Evolutionary conservation across 2,888 invertebrate species (phyloP).

Genomic region (Synergus itoensis): DNA sequence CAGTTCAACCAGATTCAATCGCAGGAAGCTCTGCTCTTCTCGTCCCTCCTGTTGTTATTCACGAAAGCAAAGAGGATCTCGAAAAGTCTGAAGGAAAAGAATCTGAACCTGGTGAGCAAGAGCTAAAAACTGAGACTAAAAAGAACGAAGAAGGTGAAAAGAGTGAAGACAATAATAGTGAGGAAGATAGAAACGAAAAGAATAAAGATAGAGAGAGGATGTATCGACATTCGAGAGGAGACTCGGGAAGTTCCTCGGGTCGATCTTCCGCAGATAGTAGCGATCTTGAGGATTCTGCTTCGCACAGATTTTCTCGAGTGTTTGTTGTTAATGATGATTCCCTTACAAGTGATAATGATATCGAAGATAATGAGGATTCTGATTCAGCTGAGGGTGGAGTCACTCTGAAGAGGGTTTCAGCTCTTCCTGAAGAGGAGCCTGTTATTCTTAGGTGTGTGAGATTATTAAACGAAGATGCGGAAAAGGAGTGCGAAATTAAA

Average conservation of each 20-base stretch:
- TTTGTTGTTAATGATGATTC: conserved; percentile 77
- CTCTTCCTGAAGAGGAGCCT: conserved; percentile 67
- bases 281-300: conserved; percentile 73
- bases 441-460: conserved; percentile 70
- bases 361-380: conserved; percentile 72
- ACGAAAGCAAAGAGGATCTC: background rate
- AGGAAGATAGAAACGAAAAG: conserved; percentile 52
- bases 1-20: conserved; percentile 7
- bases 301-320: conserved; percentile 75
- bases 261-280: conserved; percentile 75
- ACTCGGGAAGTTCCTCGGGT: conserved; percentile 75
- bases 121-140: conserved; percentile 23
- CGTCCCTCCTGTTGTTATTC: background rate
- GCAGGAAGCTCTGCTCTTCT: conserved; percentile 14
- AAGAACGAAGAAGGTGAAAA: conserved; percentile 48
- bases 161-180: conserved; percentile 49
- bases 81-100: conserved; percentile 4
- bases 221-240: conserved; percentile 66
- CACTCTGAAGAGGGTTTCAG: conserved; percentile 64
- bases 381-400: conserved; percentile 68
- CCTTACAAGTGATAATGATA: conserved; percentile 72
- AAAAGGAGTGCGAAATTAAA: conserved; percentile 44
- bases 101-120: background rate
- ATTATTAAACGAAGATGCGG: conserved; percentile 65
- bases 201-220: conserved; percentile 63